Evolutionary conservation across 2,797 vertebrate species (phyloP).

Genomic region (Mormyrus hasselquistii): DNA sequence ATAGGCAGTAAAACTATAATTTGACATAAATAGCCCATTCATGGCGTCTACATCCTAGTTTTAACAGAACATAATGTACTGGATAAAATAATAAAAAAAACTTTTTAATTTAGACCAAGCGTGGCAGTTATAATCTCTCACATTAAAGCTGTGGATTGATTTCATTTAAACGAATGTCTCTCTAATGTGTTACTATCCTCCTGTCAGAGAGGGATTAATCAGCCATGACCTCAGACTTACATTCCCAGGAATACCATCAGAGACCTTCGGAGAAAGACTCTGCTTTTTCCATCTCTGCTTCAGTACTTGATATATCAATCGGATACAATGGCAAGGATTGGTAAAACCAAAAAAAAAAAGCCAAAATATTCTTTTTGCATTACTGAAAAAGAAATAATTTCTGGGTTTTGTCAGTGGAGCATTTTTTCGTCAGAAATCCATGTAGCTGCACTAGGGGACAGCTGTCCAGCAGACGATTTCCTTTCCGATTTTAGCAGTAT

Average conservation of each 20-base stretch:
- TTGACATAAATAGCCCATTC: neutral
- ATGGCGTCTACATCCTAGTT: neutral
- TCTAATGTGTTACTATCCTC: neutral
- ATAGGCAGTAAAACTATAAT: neutral
- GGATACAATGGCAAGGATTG: neutral
- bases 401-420: neutral
- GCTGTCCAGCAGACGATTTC: neutral
- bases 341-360: neutral
- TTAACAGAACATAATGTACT: constrained; percentile 4
- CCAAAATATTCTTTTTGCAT: neutral
- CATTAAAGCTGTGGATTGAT: constrained; percentile 5
- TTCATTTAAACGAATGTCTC: neutral
- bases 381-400: neutral
- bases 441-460: neutral
- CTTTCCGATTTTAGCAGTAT: neutral
- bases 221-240: constrained; percentile 16
- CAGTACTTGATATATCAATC: neutral
- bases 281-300: neutral
- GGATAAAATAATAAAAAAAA: neutral
- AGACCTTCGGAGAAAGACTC: neutral
- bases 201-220: constrained; percentile 25
- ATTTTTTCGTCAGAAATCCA: neutral
- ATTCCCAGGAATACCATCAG: neutral
- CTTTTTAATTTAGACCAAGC: constrained; percentile 5
- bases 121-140: neutral